Evolutionary conservation across 2,888 invertebrate genomes (phyloP).

Genomic region (Aspidiotus destructor): DNA sequence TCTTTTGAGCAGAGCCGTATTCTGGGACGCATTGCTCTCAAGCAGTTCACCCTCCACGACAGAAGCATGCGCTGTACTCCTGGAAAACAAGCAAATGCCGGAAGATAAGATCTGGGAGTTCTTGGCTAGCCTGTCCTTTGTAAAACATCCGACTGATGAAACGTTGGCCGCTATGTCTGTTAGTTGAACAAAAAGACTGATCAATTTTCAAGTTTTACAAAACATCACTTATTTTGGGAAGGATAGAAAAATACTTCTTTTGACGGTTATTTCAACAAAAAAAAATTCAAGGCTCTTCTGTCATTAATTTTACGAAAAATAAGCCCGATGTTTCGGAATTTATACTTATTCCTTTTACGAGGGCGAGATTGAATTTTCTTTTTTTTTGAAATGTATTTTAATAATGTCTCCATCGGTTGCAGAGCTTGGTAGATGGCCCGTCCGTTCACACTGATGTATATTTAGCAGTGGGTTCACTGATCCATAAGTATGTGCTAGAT

Average conservation of each 20-base stretch:
- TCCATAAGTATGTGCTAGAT: slow-evolving; percentile 58
- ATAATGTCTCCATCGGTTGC: neutral
- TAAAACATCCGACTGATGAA: slow-evolving; percentile 25
- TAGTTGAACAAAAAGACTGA: neutral
- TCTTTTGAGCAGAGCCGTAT: slow-evolving; percentile 6
- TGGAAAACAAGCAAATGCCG: slow-evolving; percentile 23
- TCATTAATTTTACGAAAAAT: no score
- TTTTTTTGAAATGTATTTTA: no score
- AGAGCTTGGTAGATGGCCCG: slow-evolving; percentile 47
- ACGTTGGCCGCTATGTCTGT: slow-evolving; percentile 19
- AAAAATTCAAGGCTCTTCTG: no score
- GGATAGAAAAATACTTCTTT: no score
- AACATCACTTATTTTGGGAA: no score
- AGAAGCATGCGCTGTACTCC: slow-evolving; percentile 16
- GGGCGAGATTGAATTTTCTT: no score
- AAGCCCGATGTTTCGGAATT: neutral
- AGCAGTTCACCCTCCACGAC: slow-evolving; percentile 8
- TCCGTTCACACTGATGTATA: slow-evolving; percentile 46
- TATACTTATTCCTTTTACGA: neutral
- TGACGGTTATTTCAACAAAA: no score
- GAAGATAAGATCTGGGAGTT: slow-evolving; percentile 18
- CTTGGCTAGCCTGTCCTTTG: slow-evolving; percentile 17
- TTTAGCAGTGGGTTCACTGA: slow-evolving; percentile 62
- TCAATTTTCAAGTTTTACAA: no score
- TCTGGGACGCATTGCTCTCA: slow-evolving; percentile 16